Base-by-base conservation (phyloP, 2,797 vertebrate genomes). In the Kryptopterus vitreolus region DNA sequence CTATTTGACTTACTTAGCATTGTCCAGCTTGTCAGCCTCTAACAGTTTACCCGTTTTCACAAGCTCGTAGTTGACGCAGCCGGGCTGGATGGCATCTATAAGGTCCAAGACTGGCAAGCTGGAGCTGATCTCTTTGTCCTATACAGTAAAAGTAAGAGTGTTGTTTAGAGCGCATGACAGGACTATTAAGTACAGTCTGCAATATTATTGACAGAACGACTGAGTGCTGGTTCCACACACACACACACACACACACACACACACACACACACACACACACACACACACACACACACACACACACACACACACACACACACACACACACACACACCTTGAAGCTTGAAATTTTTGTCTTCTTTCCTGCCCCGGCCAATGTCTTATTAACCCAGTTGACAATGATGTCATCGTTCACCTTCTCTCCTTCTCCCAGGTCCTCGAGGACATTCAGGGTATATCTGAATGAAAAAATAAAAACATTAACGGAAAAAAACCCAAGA, bases 251-350 rank as follows among this genome's bases (percentile, higher is more conserved):
- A n/a, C n/a, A n/a, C n/a, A n/a, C n/a, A n/a, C n/a, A n/a, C n/a
- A n/a, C n/a, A n/a, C n/a, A n/a, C n/a, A n/a, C n/a, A n/a, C n/a
- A n/a, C n/a, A n/a, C n/a, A n/a, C n/a, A n/a, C n/a, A n/a, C n/a
- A n/a, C n/a, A n/a, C n/a, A n/a, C n/a, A n/a, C n/a, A n/a, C n/a
- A n/a, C n/a, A n/a, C n/a, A n/a, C n/a, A n/a, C n/a, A n/a, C n/a
- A n/a, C n/a, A n/a, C n/a, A n/a, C n/a, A n/a, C n/a, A n/a, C n/a
- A n/a, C n/a, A n/a, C n/a, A n/a, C n/a, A n/a, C n/a, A n/a, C n/a
- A n/a, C n/a, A n/a, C n/a, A n/a, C n/a, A n/a, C n/a, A n/a, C 10
- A 3, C 26, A 98, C 98, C 95, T 97, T 99, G 88, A 99, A 99
- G 88, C 90, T 97, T 87, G 92, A 94, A 86, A 99, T 96, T 62